Percentiles rank a stretch among this genome's conserved stretches.
Evolutionary conservation across 2,113 vertebrate genomes (phyloP).

Genomic region (Laticauda colubrina): DNA sequence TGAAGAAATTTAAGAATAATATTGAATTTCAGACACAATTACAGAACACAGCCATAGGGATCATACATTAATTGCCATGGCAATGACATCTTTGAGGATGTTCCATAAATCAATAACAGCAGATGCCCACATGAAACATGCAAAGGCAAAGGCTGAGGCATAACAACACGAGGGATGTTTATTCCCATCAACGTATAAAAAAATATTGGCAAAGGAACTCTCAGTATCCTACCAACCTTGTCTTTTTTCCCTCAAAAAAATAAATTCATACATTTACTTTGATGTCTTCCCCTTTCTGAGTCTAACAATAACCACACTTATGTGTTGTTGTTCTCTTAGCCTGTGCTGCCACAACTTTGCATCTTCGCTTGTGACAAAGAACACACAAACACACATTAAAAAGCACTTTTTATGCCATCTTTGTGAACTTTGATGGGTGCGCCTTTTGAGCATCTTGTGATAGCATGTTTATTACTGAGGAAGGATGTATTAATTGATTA

Average conservation of each 20-base stretch:
- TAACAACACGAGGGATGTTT: slow-evolving; percentile 50
- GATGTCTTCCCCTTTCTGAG: neutral
- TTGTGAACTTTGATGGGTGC: neutral
- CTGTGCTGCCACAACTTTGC: neutral
- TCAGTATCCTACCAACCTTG: slow-evolving; percentile 5
- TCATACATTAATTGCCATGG: slow-evolving; percentile 67
- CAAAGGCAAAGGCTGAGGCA: slow-evolving; percentile 36
- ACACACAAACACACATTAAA: neutral
- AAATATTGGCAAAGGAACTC: slow-evolving; percentile 43
- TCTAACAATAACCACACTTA: neutral
- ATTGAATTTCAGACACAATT: slow-evolving; percentile 74
- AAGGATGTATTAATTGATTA: neutral
- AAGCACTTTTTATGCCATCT: neutral
- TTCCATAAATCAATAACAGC: slow-evolving; percentile 68
- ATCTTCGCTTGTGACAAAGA: neutral
- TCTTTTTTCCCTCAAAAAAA: slow-evolving; percentile 22
- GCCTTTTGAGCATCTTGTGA: slow-evolving; percentile 6
- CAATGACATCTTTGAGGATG: slow-evolving; percentile 62
- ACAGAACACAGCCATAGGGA: slow-evolving; percentile 62
- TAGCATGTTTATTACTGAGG: slow-evolving; percentile 28
- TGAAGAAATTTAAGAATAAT: slow-evolving; percentile 75
- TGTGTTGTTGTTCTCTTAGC: slow-evolving; percentile 3
- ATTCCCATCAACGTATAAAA: slow-evolving; percentile 51
- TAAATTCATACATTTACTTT: neutral
- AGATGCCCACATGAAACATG: slow-evolving; percentile 33